Base-by-base conservation (phyloP, 1,140 invertebrate genomes). In the Drosophila carrolli region DNA sequence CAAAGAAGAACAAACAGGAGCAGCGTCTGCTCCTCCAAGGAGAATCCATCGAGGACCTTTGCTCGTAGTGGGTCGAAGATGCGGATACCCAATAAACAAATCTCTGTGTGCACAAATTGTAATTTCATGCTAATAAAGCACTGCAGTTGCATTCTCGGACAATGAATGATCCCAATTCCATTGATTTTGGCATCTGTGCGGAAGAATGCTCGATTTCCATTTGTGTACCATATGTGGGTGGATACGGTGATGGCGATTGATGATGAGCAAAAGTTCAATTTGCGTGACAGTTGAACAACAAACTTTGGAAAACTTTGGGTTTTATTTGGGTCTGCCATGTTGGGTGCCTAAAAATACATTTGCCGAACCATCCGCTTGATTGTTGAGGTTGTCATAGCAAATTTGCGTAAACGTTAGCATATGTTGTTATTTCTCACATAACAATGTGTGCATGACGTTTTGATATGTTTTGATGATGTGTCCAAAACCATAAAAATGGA, bases 21-120 rank as follows among this genome's bases (percentile, higher is more conserved):
- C 85, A 91, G 51, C 78, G 89, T 6, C 50, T 89, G 14, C 66
- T 92, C 47, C 76, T 92, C 0, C 90, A 90, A 48, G 82, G 85
- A 32, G 91, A 92, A 67, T 92, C 91, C 14, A 72, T 91, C 14
- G 91, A 92, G 43, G 90, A 92, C 71, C 75, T 92, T 29, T 91
- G 89, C 61, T 62, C 79, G 9, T 86, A 88, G 75, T 10, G 23
- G 9, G n/a, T 6, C 2, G 10, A 2, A n/a, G 35, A 29, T 40
- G 14, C 23, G 29, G 48, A 27, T 14, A 62, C 43, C 27, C 38
- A 48, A 11, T 14, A 41, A 72, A 47, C 46, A 71, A 50, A 27
- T 70, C 51, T 29, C 40, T 71, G 44, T 71, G 44, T 71, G 68
- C 68, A 72, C 68, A 72, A 72, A 71, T 72, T 48, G 50, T 38